These are phyloP conservation scores for Astreopora myriophthalma DNA, from an alignment of 64 coral and sea anemone species.

Conservation along the genomic window DNA sequence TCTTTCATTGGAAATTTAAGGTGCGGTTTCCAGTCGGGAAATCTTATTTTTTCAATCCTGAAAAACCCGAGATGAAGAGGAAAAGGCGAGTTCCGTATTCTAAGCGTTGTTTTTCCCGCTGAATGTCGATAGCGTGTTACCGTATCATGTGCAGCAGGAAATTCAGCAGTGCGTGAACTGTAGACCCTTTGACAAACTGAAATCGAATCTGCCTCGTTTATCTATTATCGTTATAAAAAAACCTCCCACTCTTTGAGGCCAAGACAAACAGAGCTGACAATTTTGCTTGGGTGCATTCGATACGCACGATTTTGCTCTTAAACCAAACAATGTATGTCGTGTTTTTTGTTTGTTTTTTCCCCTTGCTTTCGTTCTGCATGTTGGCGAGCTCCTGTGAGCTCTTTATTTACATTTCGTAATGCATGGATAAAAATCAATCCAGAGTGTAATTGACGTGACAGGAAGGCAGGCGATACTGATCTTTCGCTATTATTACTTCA, in stretches of 20 bases:
- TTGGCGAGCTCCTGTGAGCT: neutral
- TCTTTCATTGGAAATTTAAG: neutral
- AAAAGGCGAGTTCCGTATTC: neutral
- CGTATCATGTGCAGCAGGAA: neutral
- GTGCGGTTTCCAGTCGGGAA: neutral
- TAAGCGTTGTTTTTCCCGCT: too few species aligned
- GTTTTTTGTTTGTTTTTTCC: neutral
- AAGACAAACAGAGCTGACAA: too few species aligned
- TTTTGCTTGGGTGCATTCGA: too few species aligned
- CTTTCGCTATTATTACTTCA: neutral
- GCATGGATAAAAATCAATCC: neutral
- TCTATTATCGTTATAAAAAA: too few species aligned
- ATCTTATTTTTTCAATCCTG: neutral
- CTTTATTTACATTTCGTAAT: conserved; percentile 31
- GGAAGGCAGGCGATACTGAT: neutral
- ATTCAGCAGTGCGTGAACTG: neutral
- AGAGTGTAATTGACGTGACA: neutral
- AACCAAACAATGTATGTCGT: neutral
- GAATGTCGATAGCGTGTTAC: too few species aligned
- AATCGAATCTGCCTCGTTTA: neutral
- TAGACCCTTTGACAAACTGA: neutral
- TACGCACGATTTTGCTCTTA: neutral
- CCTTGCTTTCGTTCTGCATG: neutral
- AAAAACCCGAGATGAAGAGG: neutral
- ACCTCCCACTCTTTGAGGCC: too few species aligned